phyloP scores from a whole-genome alignment of 2,797 vertebrate species.

The Gambelia wislizenii region DNA sequence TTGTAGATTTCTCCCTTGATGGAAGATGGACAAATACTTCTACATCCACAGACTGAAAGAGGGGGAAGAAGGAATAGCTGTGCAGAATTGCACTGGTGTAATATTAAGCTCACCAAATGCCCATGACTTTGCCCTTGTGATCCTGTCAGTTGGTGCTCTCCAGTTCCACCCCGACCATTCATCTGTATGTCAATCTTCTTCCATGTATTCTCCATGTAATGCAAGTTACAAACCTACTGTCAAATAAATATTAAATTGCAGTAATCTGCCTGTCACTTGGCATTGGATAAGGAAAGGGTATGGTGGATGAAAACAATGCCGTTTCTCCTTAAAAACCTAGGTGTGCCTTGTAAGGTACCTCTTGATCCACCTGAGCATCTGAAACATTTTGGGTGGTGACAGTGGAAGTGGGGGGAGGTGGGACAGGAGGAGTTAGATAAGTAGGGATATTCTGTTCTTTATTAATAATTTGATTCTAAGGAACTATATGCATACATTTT shows the following conservation, averaged over 20 bases:
- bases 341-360: slow-evolving; percentile 17
- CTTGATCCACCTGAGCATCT: slow-evolving; percentile 40
- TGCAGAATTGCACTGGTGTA: no score
- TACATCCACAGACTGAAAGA: not conserved
- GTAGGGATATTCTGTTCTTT: slow-evolving; percentile 62
- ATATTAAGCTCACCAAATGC: no score
- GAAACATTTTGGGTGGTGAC: not conserved
- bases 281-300: slow-evolving; percentile 30
- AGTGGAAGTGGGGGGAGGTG: not conserved
- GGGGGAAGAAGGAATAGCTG: no score
- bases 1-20: not conserved
- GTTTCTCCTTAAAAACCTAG: slow-evolving; percentile 29
- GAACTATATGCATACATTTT: slow-evolving; percentile 55
- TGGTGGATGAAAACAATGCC: slow-evolving; percentile 20
- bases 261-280: not conserved
- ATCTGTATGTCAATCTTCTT: not conserved
- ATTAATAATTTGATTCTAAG: slow-evolving; percentile 62
- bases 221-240: not conserved
- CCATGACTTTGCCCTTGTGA: no score
- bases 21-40: no score
- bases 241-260: slow-evolving; percentile 4
- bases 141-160: not conserved
- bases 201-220: not conserved
- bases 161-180: not conserved
- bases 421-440: not conserved